phyloP scores from a whole-genome alignment of 1,140 invertebrate genomes.

The Diorhabda sublineata region DNA sequence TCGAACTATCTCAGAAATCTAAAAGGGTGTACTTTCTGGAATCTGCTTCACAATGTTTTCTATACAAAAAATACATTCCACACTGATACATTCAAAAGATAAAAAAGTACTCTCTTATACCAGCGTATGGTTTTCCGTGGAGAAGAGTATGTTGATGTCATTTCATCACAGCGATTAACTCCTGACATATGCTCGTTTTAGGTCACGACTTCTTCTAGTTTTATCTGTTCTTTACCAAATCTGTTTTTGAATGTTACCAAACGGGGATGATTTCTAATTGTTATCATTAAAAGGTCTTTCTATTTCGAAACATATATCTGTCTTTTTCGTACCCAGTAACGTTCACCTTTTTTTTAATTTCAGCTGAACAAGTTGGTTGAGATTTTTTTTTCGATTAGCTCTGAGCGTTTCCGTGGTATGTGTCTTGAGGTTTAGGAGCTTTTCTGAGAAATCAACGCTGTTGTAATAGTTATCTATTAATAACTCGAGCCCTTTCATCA shows the following conservation, averaged over 20 bases:
- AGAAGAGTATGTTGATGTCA: no score
- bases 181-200: constrained; percentile 13
- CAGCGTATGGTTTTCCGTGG: no score
- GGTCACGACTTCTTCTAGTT: not conserved
- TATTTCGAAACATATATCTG: not conserved
- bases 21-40: no score
- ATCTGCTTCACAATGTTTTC: no score
- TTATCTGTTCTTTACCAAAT: constrained; percentile 3
- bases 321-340: not conserved
- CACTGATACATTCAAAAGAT: no score
- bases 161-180: not conserved
- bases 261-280: constrained; percentile 1
- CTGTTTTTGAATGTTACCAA: constrained; percentile 7
- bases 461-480: constrained; percentile 21
- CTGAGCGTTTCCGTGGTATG: constrained; percentile 9
- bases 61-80: no score
- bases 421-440: constrained; percentile 4
- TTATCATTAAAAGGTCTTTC: constrained; percentile 3
- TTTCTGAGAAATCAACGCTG: constrained; percentile 9
- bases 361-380: no score
- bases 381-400: not conserved
- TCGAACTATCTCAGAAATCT: no score
- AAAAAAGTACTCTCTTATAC: no score
- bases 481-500: constrained; percentile 13
- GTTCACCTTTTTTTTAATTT: constrained; percentile 3